phyloP scores from a whole-genome alignment of 2,797 vertebrate species.

The Melopsittacus undulatus region DNA sequence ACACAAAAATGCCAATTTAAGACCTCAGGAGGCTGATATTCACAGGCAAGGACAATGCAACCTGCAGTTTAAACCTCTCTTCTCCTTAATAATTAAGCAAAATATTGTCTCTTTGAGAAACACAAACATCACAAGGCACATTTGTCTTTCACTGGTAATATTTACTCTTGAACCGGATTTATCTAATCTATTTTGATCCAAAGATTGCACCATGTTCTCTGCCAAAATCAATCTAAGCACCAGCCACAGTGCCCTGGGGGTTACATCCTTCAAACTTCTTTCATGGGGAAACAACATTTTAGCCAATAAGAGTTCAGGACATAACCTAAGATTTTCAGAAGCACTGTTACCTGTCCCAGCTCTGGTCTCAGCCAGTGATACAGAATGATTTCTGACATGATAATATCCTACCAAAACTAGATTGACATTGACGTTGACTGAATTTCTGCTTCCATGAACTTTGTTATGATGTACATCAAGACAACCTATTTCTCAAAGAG shows the following conservation, averaged over 20 bases:
- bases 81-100: background rate
- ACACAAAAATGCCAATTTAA: background rate
- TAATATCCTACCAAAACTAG: background rate
- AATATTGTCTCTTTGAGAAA: background rate
- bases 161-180: background rate
- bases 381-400: background rate
- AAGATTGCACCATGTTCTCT: background rate
- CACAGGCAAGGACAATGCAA: background rate
- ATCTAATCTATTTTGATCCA: background rate
- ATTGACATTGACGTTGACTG: background rate
- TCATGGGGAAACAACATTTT: background rate
- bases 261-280: background rate
- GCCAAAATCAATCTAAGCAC: background rate
- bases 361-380: background rate
- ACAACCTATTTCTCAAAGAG: background rate
- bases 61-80: background rate
- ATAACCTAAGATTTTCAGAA: background rate
- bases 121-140: background rate
- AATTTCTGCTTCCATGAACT: background rate
- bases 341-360: background rate
- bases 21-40: background rate
- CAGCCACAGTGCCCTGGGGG: background rate
- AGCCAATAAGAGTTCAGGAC: background rate
- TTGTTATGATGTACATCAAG: background rate
- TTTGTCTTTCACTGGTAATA: background rate